Evolutionary conservation across 2,888 invertebrate species (phyloP).

Genomic region (Athalia circularis): DNA sequence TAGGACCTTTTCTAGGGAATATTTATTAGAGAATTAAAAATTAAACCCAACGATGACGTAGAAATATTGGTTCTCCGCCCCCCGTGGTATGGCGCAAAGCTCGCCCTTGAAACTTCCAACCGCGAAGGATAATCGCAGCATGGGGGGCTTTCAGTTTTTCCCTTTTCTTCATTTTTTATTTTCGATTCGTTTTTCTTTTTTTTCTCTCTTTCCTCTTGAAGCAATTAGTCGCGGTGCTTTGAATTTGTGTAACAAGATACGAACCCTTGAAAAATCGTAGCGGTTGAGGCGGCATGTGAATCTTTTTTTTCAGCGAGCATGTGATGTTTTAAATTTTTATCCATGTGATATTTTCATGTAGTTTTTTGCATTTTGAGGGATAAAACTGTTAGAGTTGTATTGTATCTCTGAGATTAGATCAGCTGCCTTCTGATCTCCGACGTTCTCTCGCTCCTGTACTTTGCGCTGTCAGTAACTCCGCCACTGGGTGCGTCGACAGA

Average conservation of each 20-base stretch:
- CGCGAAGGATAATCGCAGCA: conserved; percentile 36
- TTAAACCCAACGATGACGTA: conserved; percentile 38
- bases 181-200: not conserved
- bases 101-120: conserved; percentile 34
- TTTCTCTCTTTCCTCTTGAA: not conserved
- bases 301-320: not conserved
- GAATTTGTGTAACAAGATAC: too few species aligned
- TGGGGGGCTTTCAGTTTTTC: conserved; percentile 23
- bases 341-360: not conserved
- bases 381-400: not conserved
- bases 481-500: conserved; percentile 30
- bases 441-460: conserved; percentile 31
- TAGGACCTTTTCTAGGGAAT: conserved; percentile 42
- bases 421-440: not conserved
- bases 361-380: not conserved
- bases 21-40: conserved; percentile 40
- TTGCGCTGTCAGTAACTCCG: conserved; percentile 27
- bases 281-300: not conserved
- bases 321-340: not conserved
- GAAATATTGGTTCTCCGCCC: conserved; percentile 44
- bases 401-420: conserved; percentile 17
- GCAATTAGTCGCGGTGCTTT: conserved; percentile 1
- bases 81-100: conserved; percentile 1
- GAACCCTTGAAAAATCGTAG: too few species aligned
- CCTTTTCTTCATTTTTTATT: not conserved